Percentiles rank a stretch among this genome's conserved stretches.
These are phyloP conservation scores for Drosophila lutescens DNA, from an alignment of 2,888 invertebrate genomes.

Conservation along the genomic window DNA sequence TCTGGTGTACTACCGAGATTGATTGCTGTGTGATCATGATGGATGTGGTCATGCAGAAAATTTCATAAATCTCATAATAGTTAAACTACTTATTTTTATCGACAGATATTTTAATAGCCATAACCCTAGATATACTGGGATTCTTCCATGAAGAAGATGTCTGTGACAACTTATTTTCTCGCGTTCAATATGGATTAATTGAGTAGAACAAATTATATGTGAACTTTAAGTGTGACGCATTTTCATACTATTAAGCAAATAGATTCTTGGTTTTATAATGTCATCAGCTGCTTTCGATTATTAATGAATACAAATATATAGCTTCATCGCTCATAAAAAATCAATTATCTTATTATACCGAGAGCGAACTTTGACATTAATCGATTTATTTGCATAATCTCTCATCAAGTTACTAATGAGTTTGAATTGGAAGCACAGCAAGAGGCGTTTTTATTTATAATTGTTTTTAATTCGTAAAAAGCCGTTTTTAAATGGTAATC, in stretches of 20 bases:
- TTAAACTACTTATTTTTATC: background rate
- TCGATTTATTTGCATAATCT: conserved; percentile 14
- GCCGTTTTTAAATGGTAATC: background rate
- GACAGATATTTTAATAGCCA: conserved; percentile 1
- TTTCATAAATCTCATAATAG: background rate
- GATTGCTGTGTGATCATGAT: conserved; percentile 10
- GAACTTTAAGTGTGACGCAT: too few species aligned
- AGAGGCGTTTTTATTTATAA: background rate
- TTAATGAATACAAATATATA: background rate
- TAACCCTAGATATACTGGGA: background rate
- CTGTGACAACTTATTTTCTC: background rate
- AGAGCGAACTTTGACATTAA: conserved; percentile 19
- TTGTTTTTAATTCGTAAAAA: background rate
- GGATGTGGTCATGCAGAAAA: conserved; percentile 4
- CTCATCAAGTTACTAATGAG: background rate
- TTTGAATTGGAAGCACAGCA: background rate
- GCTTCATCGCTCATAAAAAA: conserved; percentile 1
- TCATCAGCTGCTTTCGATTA: background rate
- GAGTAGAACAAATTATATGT: background rate
- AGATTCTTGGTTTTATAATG: background rate
- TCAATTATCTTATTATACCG: conserved; percentile 12
- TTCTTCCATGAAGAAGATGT: background rate
- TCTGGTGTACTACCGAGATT: conserved; percentile 9
- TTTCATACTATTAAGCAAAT: background rate
- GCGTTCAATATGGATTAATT: background rate